phyloP scores from a whole-genome alignment of 2,113 vertebrate species.

The Lichenostomus cassidix region DNA sequence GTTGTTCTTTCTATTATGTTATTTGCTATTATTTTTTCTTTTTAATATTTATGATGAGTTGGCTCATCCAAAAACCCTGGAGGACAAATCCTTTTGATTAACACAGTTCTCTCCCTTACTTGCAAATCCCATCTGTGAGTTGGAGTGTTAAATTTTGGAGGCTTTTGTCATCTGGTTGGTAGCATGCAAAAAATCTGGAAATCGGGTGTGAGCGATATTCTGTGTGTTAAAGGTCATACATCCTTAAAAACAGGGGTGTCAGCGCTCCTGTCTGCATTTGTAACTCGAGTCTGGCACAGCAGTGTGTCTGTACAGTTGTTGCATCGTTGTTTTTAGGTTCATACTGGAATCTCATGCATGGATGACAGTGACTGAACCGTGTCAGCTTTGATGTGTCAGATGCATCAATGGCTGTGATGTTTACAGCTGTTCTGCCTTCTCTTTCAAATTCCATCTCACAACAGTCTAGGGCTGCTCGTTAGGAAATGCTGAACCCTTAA shows the following conservation, averaged over 20 bases:
- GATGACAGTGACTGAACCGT: constrained; percentile 44
- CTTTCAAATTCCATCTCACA: constrained; percentile 47
- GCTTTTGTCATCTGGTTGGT: not conserved
- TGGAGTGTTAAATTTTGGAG: not conserved
- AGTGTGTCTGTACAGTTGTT: constrained; percentile 71
- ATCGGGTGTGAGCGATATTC: not conserved
- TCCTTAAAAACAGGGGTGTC: not conserved
- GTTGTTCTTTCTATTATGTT: not conserved
- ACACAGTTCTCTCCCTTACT: not conserved
- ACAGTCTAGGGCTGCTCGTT: constrained; percentile 25
- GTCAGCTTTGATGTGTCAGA: constrained; percentile 64
- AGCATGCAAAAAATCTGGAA: not conserved
- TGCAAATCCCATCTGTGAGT: not conserved
- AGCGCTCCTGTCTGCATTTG: not conserved
- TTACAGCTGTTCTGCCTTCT: constrained; percentile 70
- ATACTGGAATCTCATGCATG: constrained; percentile 55
- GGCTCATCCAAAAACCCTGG: not conserved
- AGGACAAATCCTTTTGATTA: constrained; percentile 22
- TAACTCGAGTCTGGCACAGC: not conserved
- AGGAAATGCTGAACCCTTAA: constrained; percentile 9
- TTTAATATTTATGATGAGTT: not conserved
- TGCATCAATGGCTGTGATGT: constrained; percentile 49
- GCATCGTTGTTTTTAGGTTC: constrained; percentile 65
- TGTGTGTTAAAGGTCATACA: not conserved
- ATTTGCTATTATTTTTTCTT: not conserved